Evolutionary conservation across 2,888 invertebrate species (phyloP), one percentile per base, ranked within the genome.

Genomic region (Drosophila paramelanica): DNA sequence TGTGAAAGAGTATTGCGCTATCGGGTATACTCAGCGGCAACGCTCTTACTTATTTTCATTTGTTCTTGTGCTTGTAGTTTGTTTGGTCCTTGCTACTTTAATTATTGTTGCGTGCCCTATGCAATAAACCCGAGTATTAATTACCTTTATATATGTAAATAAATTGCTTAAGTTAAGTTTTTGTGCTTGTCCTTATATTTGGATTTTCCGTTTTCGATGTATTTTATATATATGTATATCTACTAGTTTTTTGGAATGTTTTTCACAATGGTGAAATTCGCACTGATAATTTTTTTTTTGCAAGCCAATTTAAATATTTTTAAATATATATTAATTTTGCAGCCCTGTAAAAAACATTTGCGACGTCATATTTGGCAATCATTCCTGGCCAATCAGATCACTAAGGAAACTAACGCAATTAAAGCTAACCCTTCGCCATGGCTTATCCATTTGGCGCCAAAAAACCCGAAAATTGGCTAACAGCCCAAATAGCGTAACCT

Each of bases 81-180:
- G 17, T 43, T 43, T 47, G n/a, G 45, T 20, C 31, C 39, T 51
- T 46, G 45, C 38, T 27, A 7, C 25, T n/a, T 10, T 47, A 17
- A 14, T 10, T 25, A 7, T 4, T n/a, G 27, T 69, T 71, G 70
- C 72, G 58, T 72, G 71, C 8, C 25, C 38, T 7, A 13, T 8
- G n/a, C 33, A 39, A 49, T 57, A 49, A 62, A n/a, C 5, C 2
- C 5, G 17, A 46, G 25, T 11, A 11, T 57, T 14, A 49, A 71
- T 33, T 71, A 39, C 45, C 17, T 45, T 45, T 45, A 45, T 14
- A 14, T 33, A 23, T 51, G 31, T 33, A 46, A 11, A 43, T 8
- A 46, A 20, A 67, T 50, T 8, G 17, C 17, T 5, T 7, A 41
- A 27, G 8, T 25, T 45, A 25, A 27, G 38, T 36, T 57, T 3